Evolutionary conservation across 92 coral and sea anemone species (phyloP).

Genomic region (Epizoanthus ramosus): DNA sequence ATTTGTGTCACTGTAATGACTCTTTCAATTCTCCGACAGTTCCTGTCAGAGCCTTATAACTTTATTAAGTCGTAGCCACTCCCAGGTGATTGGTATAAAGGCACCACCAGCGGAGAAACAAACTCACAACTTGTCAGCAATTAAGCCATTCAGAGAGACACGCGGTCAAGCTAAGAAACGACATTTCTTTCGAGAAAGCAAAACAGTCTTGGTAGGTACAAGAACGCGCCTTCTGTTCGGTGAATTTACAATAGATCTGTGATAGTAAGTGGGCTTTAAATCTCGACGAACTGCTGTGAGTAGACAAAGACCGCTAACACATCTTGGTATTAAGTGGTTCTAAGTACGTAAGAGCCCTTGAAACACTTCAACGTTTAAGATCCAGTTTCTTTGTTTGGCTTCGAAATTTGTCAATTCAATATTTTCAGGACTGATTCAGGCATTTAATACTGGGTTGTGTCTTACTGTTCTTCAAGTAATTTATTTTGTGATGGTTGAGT

Average conservation of each 20-base stretch:
- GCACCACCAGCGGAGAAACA: conserved; percentile 24
- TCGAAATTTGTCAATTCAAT: no score
- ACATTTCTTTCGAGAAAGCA: neutral
- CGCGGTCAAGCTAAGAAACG: neutral
- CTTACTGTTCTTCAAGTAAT: no score
- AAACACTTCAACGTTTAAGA: conserved; percentile 16
- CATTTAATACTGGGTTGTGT: no score
- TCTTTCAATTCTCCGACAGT: conserved; percentile 38
- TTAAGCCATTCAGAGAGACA: neutral
- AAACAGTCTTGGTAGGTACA: neutral
- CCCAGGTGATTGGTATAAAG: conserved; percentile 62
- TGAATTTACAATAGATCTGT: no score
- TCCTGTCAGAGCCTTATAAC: conserved; percentile 21
- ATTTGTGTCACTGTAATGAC: conserved; percentile 33
- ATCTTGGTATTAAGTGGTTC: neutral
- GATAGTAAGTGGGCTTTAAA: no score
- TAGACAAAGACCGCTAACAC: conserved; percentile 12
- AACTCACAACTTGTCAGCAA: conserved; percentile 21
- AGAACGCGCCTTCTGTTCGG: no score
- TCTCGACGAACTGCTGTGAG: no score
- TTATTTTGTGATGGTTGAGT: neutral
- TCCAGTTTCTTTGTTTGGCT: neutral
- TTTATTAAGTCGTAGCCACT: conserved; percentile 58
- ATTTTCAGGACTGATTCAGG: no score
- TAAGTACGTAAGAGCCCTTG: conserved; percentile 7